Base-by-base conservation (phyloP, 2,113 vertebrate species). In the Bubo scandiacus region DNA sequence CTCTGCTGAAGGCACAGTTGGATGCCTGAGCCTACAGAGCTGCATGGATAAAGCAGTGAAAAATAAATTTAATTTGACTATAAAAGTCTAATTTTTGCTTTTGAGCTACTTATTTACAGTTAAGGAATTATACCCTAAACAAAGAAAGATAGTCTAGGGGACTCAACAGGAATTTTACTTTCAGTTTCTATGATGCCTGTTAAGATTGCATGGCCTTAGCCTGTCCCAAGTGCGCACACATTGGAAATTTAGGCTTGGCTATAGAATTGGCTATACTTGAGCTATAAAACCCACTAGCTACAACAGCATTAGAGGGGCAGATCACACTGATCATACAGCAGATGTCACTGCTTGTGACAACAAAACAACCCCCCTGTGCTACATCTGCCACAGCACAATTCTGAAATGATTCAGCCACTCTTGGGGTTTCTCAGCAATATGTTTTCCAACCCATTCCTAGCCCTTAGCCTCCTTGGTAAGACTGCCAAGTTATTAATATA, bases 191-290 rank as follows among this genome's bases (percentile, higher is more conserved):
- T 16, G 66, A 52, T n/a, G 30, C 30, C 32, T 66, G 3, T 45
- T 16, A 59, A 38, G 26, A 22, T 11, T 4, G 21, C 23, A n/a
- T 2, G 2, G 26, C 14, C 23, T 65, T 57, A 32, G 27, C 23
- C 13, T n/a, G 52, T 42, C 43, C 30, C 14, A 36, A 55, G 21
- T 1, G 1, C 1, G 3, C 40, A 22, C 1, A 3, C 36, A 8
- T 4, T 67, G 26, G 42, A 88, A 74, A 63, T 72, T 49, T 4
- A 74, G 57, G 57, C 29, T 68, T 3, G 6, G 59, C 61, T 49
- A 10, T 15, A 36, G 32, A 89, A 78, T 10, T 81, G 12, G 3
- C 17, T 66, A 8, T 27, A 67, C 13, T 10, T 54, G 78, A 93
- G 51, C 73, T 74, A 9, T 30, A 26, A 86, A 81, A 86, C 0